Percentiles rank a stretch among this genome's conserved stretches.
These are phyloP conservation scores for Zoanthus gigantus DNA, from an alignment of 92 coral and sea anemone species.

Conservation along the genomic window DNA sequence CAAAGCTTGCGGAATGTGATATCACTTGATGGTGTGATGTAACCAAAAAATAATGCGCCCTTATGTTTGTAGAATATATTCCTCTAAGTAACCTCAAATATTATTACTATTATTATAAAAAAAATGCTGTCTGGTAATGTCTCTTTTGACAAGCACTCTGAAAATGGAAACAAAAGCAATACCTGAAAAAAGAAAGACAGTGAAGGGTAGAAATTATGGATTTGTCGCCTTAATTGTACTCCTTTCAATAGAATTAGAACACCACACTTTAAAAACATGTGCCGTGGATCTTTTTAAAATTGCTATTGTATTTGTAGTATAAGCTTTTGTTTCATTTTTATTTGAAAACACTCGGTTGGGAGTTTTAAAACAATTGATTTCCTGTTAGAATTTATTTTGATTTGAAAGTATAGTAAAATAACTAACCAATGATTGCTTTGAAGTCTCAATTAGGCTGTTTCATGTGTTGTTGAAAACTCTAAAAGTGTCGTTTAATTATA, in stretches of 20 bases:
- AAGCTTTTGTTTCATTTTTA: background rate
- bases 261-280: constrained; percentile 22
- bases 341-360: constrained; percentile 13
- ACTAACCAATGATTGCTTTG: background rate
- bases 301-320: constrained; percentile 17
- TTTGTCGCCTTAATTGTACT: too few species aligned
- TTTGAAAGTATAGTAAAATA: background rate
- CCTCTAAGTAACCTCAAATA: background rate
- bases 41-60: background rate
- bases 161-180: background rate
- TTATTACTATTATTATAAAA: background rate
- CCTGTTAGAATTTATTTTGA: constrained; percentile 13
- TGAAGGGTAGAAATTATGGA: background rate
- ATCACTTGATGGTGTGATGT: background rate
- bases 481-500: background rate
- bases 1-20: background rate
- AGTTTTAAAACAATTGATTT: background rate
- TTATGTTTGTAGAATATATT: background rate
- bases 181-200: background rate
- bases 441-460: background rate
- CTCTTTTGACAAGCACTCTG: background rate
- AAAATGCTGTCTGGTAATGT: background rate
- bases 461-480: background rate
- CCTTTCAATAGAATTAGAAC: too few species aligned
- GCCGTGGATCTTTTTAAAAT: background rate